Evolutionary conservation across 2,888 invertebrate species (phyloP), one percentile per base, ranked within the genome.

Genomic region (Dinocampus coccinellae): DNA sequence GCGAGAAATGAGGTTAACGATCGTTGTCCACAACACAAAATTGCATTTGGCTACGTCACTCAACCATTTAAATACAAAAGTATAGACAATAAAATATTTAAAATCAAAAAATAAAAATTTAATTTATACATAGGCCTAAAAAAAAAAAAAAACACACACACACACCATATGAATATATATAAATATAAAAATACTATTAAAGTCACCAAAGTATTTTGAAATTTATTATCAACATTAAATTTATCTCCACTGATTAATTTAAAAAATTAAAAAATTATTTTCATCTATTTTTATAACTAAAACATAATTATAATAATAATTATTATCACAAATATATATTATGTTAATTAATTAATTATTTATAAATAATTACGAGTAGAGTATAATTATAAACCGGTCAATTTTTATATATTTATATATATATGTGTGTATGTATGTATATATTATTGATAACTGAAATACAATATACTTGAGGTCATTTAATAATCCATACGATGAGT

Each of bases 311-410:
- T n/a, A n/a, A n/a, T n/a, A n/a, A n/a, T n/a, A n/a, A n/a, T n/a
- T n/a, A n/a, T n/a, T n/a, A n/a, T n/a, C n/a, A n/a, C n/a, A 55
- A n/a, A 29, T 10, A 65, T 65, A 52, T 53, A 34, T 39, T 20
- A n/a, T 22, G 16, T 26, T 26, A 34, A 55, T 70, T 70, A 70
- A 67, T 73, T 26, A 34, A 55, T 70, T 70, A 70, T 64, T 73
- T 74, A 62, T 68, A 73, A 71, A 73, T 76, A 73, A 73, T 73
- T 65, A 47, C 67, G 24, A 24, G n/a, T 24, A n/a, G 9, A 69
- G 33, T 55, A 53, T 26, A 29, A n/a, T n/a, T n/a, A n/a, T n/a
- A 74, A 74, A 76, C 76, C 76, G 74, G 74, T 76, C 72, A 47
- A 52, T 65, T 62, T 71, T 33, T 52, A 16, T n/a, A 39, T 39